Evolutionary conservation across 2,888 invertebrate species (phyloP).

Genomic region (Tribolium freemani): DNA sequence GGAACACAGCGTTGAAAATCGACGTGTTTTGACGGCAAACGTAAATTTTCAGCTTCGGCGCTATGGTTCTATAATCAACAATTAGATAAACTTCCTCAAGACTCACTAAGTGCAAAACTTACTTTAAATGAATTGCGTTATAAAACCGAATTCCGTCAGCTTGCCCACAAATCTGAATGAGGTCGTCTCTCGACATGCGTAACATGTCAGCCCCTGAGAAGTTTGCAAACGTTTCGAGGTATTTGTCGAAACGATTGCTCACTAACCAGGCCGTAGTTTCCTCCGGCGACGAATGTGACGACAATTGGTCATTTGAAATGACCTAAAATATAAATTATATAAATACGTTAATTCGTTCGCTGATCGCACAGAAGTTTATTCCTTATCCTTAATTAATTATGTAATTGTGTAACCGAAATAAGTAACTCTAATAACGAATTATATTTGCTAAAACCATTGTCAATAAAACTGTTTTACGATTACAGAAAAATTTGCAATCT

Average conservation of each 20-base stretch:
- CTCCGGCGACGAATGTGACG: constrained; percentile 77
- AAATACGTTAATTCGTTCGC: too few species aligned
- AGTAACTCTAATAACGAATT: too few species aligned
- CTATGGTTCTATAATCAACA: constrained; percentile 71
- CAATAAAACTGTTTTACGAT: too few species aligned
- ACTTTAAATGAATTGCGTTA: constrained; percentile 91
- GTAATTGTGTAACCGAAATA: too few species aligned
- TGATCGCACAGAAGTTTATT: too few species aligned
- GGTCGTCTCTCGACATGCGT: constrained; percentile 89
- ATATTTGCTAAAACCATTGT: too few species aligned
- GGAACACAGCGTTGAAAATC: constrained; percentile 86
- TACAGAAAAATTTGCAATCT: too few species aligned
- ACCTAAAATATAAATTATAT: not conserved
- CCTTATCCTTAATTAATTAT: too few species aligned
- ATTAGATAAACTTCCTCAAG: not conserved
- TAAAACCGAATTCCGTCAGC: constrained; percentile 94
- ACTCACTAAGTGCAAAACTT: constrained; percentile 62
- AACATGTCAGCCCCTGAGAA: constrained; percentile 92
- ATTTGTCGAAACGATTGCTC: constrained; percentile 82
- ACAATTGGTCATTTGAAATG: constrained; percentile 62
- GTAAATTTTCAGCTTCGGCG: constrained; percentile 87
- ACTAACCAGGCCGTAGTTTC: constrained; percentile 88
- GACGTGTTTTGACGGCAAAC: constrained; percentile 79
- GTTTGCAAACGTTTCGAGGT: constrained; percentile 83
- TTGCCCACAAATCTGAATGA: constrained; percentile 94